Evolutionary conservation across 2,797 vertebrate genomes (phyloP).

Genomic region (Champsocephalus gunnari): DNA sequence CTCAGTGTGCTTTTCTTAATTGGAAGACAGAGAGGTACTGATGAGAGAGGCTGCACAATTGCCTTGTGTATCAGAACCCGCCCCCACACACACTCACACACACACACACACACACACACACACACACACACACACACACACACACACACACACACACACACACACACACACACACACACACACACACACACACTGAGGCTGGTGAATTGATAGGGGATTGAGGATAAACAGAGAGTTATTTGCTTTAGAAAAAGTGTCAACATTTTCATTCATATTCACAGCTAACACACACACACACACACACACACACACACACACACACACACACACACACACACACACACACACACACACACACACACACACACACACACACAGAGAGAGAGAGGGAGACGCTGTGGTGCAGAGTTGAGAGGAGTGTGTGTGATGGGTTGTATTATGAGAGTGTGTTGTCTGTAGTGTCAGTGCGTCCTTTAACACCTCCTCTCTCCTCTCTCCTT

Average conservation of each 20-base stretch:
- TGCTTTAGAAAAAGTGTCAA: slow-evolving; percentile 64
- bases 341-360: slow-evolving; percentile 31
- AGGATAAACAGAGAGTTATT: slow-evolving; percentile 77
- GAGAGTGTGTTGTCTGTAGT: too few species aligned
- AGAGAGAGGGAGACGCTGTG: neutral
- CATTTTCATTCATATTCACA: slow-evolving; percentile 76
- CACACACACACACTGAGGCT: slow-evolving; percentile 25
- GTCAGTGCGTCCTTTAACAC: neutral
- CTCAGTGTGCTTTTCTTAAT: slow-evolving; percentile 47
- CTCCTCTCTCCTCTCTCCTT: neutral
- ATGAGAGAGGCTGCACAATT: slow-evolving; percentile 30
- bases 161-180: neutral
- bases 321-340: slow-evolving; percentile 27
- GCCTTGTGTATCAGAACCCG: slow-evolving; percentile 2
- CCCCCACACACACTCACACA: too few species aligned
- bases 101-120: neutral
- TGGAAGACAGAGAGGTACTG: slow-evolving; percentile 42
- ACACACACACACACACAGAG: slow-evolving; percentile 16
- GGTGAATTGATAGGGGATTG: slow-evolving; percentile 62
- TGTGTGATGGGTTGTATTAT: slow-evolving; percentile 29
- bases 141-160: neutral
- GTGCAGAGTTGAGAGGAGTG: slow-evolving; percentile 14
- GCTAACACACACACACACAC: slow-evolving; percentile 37
- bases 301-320: slow-evolving; percentile 42
- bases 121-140: too few species aligned